phyloP scores from a whole-genome alignment of 2,113 vertebrate species.

The Phasianus colchicus region DNA sequence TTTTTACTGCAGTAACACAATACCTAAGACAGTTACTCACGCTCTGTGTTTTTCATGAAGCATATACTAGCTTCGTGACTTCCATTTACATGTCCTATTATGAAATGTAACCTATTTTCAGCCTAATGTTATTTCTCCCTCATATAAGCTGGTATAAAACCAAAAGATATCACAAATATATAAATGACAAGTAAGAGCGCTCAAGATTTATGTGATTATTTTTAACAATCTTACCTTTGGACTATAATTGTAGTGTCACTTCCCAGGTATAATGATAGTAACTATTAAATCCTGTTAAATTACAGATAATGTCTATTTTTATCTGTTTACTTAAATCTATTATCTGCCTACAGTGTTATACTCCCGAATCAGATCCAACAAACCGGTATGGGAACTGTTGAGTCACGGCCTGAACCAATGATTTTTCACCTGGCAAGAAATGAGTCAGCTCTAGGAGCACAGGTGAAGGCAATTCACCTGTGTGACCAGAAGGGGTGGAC shows the following conservation, averaged over 20 bases:
- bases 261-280: background rate
- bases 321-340: background rate
- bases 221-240: background rate
- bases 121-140: background rate
- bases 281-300: background rate
- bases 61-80: too few relatives aligned
- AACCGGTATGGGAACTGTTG: too few relatives aligned
- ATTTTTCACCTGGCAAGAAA: too few relatives aligned
- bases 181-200: background rate
- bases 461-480: too few relatives aligned
- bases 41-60: background rate
- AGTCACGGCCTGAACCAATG: too few relatives aligned
- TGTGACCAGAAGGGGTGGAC: too few relatives aligned
- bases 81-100: background rate
- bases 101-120: background rate
- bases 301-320: too few relatives aligned
- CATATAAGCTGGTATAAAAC: background rate
- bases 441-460: too few relatives aligned
- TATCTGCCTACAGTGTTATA: background rate
- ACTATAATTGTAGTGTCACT: background rate
- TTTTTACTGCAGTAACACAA: background rate
- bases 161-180: background rate
- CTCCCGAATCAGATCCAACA: background rate
- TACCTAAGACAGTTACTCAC: background rate
- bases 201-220: background rate